These are phyloP conservation scores for Fregata magnificens DNA, from an alignment of 2,113 vertebrate genomes.

Conservation along the genomic window DNA sequence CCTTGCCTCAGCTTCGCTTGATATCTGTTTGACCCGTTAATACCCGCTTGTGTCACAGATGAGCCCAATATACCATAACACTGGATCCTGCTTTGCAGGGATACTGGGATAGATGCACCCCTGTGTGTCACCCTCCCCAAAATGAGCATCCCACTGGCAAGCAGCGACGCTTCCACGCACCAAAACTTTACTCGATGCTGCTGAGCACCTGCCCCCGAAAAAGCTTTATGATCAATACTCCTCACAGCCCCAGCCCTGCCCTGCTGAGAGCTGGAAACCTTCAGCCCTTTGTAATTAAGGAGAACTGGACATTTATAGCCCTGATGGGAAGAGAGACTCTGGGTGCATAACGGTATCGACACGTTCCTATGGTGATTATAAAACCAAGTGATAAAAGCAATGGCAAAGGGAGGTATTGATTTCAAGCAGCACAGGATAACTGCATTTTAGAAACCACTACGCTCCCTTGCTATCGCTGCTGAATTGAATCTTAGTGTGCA, in stretches of 20 bases:
- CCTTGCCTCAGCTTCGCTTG: fast-evolving
- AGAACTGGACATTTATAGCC: neutral
- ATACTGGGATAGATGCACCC: neutral
- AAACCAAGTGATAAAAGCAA: neutral
- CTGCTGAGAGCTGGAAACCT: neutral
- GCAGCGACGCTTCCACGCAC: fast-evolving
- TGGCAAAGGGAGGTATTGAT: neutral
- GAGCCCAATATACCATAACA: fast-evolving
- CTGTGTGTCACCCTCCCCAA: neutral
- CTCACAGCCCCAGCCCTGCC: neutral
- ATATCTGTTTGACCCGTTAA: neutral
- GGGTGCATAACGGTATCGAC: neutral
- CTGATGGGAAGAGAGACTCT: neutral
- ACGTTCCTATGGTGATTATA: neutral
- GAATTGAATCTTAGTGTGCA: neutral
- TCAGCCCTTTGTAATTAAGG: neutral
- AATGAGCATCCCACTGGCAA: neutral
- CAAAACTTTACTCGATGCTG: neutral
- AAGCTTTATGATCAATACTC: neutral
- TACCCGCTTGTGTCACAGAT: neutral
- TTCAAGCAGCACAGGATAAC: neutral
- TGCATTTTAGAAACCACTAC: neutral
- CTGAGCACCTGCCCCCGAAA: neutral
- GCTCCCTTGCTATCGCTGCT: fast-evolving
- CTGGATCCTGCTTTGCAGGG: fast-evolving